These are phyloP conservation scores for Drosophila kokeensis DNA, from an alignment of 2,888 invertebrate species.

Conservation along the genomic window DNA sequence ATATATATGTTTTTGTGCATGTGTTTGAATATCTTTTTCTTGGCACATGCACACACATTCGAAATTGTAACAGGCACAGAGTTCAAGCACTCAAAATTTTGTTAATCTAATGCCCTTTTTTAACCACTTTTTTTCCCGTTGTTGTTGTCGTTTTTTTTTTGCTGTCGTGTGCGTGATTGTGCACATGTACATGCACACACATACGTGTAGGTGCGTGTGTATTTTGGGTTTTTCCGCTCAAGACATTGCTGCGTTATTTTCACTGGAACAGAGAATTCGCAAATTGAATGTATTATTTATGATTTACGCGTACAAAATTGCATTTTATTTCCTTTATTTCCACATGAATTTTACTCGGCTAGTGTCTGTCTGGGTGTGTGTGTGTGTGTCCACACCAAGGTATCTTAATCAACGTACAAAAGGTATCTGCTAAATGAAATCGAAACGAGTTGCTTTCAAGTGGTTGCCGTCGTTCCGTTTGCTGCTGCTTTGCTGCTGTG, in stretches of 20 bases:
- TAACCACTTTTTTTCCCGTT: constrained; percentile 51
- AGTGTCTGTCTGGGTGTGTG: constrained; percentile 8
- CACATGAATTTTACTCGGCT: constrained; percentile 34
- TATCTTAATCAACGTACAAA: constrained; percentile 82
- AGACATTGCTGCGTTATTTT: constrained; percentile 63
- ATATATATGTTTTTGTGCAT: background rate
- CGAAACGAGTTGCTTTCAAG: constrained; percentile 83
- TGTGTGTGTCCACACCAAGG: constrained; percentile 65
- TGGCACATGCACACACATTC: constrained; percentile 40
- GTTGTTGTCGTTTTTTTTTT: constrained; percentile 20
- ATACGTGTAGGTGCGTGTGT: constrained; percentile 28
- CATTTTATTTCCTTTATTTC: constrained; percentile 61
- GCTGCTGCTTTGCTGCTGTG: constrained; percentile 65
- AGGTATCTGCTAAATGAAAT: constrained; percentile 82
- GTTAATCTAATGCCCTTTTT: constrained; percentile 63
- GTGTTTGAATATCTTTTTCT: constrained; percentile 50
- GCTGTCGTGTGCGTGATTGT: constrained; percentile 27
- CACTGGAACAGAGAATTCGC: constrained; percentile 50
- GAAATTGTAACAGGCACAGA: constrained; percentile 49
- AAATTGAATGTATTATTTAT: constrained; percentile 28
- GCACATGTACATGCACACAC: constrained; percentile 14
- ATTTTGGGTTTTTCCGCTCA: constrained; percentile 71
- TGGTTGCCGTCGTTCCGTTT: constrained; percentile 66
- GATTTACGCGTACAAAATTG: constrained; percentile 25
- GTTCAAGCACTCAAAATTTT: constrained; percentile 69